Evolutionary conservation across 2,113 vertebrate genomes (phyloP), one percentile per base, ranked within the genome.

Genomic region (Rhea pennata): DNA sequence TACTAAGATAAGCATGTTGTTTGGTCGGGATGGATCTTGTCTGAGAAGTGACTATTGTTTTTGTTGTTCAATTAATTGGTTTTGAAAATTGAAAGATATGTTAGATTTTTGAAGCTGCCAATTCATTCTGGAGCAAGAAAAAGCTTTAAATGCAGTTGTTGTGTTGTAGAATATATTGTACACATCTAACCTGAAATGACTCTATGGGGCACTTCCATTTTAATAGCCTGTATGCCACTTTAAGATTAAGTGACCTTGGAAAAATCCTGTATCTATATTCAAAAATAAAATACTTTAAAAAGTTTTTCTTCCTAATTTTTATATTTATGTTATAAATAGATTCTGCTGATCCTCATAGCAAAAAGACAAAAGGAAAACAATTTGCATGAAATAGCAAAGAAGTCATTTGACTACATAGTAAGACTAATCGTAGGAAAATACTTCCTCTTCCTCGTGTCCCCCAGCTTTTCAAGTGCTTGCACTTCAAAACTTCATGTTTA

Each of bases 241-340:
- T 96, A 96, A 94, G 97, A 96, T 98, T n/a, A 98, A 98, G 98
- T 98, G 98, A 98, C 97, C 96, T 98, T 96, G 92, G 85, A 96
- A 93, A 65, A 96, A 73, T 61, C 93, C 51, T 95, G 67, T 96
- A 64, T 94, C 40, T 93, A 79, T 95, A 94, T 96, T 20, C 72
- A 91, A 77, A 86, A 96, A 98, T 96, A 97, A 96, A 97, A 81
- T 97, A 80, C 88, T 94, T 88, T 69, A 92, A 87, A 74, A 95
- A 96, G 64, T 85, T 98, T 95, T 66, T 88, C 93, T 98, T 98
- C 67, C 61, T 76, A 61, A 93, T 40, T 42, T 97, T 97, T 94
- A 72, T 84, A 24, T 76, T 88, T 91, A 24, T 70, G 65, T 90
- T 89, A 79, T 96, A 96, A 96, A 96, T 84, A 90, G 39, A 87